Percentiles rank a stretch among this genome's conserved stretches.
Conservation (phyloP, 2,797 vertebrate genomes). For the Poecilia wingei region DNA sequence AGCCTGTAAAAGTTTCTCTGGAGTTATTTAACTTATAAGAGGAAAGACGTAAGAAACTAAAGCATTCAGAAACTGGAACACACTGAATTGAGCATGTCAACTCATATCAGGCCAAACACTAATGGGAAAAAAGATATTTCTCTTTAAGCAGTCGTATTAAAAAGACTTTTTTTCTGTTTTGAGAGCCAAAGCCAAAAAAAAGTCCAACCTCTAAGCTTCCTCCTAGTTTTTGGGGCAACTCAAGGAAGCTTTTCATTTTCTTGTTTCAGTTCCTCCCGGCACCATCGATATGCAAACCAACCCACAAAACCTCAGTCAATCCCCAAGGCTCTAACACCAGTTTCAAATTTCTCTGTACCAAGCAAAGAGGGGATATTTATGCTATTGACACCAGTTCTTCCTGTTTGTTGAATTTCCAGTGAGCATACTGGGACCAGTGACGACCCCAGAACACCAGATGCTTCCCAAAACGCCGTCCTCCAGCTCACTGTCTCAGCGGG, state of each 20-base stretch:
- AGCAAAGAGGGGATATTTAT: background rate
- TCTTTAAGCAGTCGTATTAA: too few relatives aligned
- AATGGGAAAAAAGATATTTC: background rate
- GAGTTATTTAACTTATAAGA: too few relatives aligned
- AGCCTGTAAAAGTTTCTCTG: background rate
- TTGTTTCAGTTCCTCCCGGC: background rate
- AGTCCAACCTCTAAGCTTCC: background rate
- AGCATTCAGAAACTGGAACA: background rate
- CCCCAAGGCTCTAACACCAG: background rate
- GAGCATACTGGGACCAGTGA: conserved; percentile 91
- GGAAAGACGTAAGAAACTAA: background rate
- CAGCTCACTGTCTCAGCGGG: conserved; percentile 89
- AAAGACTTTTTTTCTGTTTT: background rate
- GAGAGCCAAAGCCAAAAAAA: background rate
- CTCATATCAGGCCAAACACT: background rate
- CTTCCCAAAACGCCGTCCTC: conserved; percentile 90
- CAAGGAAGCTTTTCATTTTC: background rate
- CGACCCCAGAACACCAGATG: conserved; percentile 89
- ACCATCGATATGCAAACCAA: background rate
- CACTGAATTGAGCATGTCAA: background rate
- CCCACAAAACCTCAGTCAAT: background rate
- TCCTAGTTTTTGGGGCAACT: background rate
- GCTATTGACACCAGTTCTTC: background rate
- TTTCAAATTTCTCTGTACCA: background rate
- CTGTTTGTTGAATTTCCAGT: conserved; percentile 69